phyloP scores from a whole-genome alignment of 2,888 invertebrate species.

The Idaea biselata region DNA sequence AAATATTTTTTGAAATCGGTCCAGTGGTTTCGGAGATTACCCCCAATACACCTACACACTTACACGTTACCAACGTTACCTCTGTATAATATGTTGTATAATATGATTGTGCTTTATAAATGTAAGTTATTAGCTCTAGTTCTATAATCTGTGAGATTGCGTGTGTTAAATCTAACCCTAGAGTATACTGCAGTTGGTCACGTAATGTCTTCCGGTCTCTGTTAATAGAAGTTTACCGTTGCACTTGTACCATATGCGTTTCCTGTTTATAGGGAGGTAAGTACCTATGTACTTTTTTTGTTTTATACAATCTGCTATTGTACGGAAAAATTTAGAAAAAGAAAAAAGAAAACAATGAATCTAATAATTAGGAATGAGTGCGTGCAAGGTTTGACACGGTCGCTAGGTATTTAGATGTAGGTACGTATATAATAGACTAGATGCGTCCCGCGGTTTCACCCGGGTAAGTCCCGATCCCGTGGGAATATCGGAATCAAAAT shows the following conservation, averaged over 20 bases:
- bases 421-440: too few relatives aligned
- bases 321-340: neutral
- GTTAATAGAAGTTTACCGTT: slow-evolving; percentile 59
- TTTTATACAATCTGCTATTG: neutral
- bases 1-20: too few relatives aligned
- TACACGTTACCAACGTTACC: too few relatives aligned
- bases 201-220: slow-evolving; percentile 60
- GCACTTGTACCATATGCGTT: slow-evolving; percentile 29
- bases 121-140: neutral
- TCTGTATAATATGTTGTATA: too few relatives aligned
- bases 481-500: too few relatives aligned
- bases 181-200: slow-evolving; percentile 47
- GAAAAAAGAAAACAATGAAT: neutral
- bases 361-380: neutral
- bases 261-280: slow-evolving; percentile 17
- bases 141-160: neutral
- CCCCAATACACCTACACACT: too few relatives aligned
- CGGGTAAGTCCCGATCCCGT: too few relatives aligned
- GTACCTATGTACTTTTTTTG: slow-evolving; percentile 8
- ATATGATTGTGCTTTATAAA: neutral
- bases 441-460: too few relatives aligned
- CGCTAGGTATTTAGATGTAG: neutral
- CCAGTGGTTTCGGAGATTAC: too few relatives aligned
- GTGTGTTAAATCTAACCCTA: slow-evolving; percentile 17
- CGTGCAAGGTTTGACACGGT: neutral